Evolutionary conservation across 2,888 invertebrate species (phyloP), one percentile per base, ranked within the genome.

Genomic region (Myopa tessellatipennis): DNA sequence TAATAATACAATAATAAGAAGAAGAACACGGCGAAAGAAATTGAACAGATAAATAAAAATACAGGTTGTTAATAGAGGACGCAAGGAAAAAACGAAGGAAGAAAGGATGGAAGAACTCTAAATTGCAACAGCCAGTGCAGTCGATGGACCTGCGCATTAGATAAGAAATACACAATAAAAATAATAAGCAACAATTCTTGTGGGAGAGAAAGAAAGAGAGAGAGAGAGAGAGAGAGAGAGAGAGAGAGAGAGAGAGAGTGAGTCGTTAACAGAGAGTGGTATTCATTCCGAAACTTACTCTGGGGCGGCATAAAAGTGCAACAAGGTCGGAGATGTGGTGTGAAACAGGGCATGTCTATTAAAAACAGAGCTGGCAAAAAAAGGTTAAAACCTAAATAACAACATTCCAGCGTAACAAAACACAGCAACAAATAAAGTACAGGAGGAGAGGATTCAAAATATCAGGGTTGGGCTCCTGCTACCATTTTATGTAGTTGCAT

Each of bases 1-100:
- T 45, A 60, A 58, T 8, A 63, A 7, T 5, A 70, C 58, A 45
- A 55, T 58, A 68, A 7, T 60, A 34, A 65, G 1, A 61, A 61
- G n/a, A 36, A 83, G 84, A 83, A 80, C 81, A 82, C 81, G 77
- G 81, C 82, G 81, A 82, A 81, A 75, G 79, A 10, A 45, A 45
- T 6, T 45, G 6, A 45, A 45, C 7, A 45, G 45, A 45, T 45
- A 45, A 45, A 45, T 45, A 45, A 45, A 45, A 45, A 45, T 10
- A 45, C 6, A 45, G 45, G 45, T 4, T 45, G 45, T 45, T 45
- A 45, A 45, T 45, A 45, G 45, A 45, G 45, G 45, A 45, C 45
- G 45, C 10, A 82, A 82, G 80, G 78, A 81, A 83, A 83, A 79
- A 82, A 81, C 83, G 83, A 78, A 77, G 38, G 18, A 69, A 70